Evolutionary conservation across 2,888 invertebrate genomes (phyloP).

Genomic region (Eupithecia subumbrata): DNA sequence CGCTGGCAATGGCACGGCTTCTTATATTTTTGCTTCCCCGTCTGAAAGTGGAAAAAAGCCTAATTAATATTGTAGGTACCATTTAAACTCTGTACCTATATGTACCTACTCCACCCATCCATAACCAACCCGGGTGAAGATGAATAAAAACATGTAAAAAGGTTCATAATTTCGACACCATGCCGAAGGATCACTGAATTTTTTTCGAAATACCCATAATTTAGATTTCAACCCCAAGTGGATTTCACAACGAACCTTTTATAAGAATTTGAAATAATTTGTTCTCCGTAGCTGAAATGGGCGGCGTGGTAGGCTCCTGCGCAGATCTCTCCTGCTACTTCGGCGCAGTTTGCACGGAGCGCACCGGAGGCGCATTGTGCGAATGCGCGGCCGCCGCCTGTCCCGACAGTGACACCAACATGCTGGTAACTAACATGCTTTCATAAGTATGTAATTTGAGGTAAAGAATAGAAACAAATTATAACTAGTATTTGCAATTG

Average conservation of each 20-base stretch:
- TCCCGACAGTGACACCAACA: constrained; percentile 75
- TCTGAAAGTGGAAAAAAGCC: neutral
- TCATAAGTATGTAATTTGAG: too few species aligned
- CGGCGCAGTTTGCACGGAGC: constrained; percentile 91
- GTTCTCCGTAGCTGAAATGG: constrained; percentile 82
- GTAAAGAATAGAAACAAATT: too few species aligned
- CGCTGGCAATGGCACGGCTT: neutral
- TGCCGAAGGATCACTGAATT: neutral
- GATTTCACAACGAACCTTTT: neutral
- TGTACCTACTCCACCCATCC: neutral
- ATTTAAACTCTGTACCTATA: neutral
- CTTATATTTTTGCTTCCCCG: neutral
- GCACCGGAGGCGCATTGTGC: constrained; percentile 88
- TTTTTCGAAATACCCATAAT: neutral
- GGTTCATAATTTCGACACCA: neutral
- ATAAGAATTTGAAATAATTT: neutral
- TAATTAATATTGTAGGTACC: neutral
- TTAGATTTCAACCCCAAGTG: neutral
- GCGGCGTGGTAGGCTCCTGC: constrained; percentile 87
- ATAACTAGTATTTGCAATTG: too few species aligned
- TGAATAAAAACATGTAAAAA: neutral
- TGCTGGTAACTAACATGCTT: constrained; percentile 66
- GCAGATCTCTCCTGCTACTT: constrained; percentile 91
- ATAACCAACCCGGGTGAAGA: neutral
- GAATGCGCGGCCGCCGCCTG: constrained; percentile 87